phyloP scores from a whole-genome alignment of 2,113 vertebrate genomes.

The Chlamydotis undulata region DNA sequence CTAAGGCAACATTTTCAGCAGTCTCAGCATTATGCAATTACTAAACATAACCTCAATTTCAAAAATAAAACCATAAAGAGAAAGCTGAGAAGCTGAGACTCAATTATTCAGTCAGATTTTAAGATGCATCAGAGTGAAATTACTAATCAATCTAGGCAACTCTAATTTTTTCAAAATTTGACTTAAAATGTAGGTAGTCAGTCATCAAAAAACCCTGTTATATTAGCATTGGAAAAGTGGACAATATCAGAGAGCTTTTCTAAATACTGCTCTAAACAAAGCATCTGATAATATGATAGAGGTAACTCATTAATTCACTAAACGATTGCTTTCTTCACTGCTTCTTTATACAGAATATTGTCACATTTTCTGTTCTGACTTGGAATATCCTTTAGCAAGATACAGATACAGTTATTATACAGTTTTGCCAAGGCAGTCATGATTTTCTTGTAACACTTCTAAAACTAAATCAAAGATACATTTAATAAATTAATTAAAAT shows the following conservation, averaged over 20 bases:
- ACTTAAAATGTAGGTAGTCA: background rate
- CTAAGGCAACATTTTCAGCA: background rate
- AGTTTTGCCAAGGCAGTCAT: background rate
- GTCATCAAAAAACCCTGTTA: background rate
- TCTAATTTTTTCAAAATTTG: background rate
- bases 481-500: background rate
- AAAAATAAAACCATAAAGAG: background rate
- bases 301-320: background rate
- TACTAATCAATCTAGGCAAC: background rate
- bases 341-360: background rate
- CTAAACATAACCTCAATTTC: background rate
- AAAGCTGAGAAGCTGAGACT: background rate
- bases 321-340: background rate
- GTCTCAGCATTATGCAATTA: background rate
- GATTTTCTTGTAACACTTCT: background rate
- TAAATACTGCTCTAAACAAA: background rate
- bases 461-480: background rate
- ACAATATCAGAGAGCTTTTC: background rate
- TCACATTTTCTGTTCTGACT: background rate
- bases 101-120: background rate
- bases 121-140: background rate
- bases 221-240: background rate
- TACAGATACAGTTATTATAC: background rate
- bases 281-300: background rate
- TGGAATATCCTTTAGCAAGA: background rate